These are phyloP conservation scores for Artemia sinica DNA, from an alignment of 2,888 invertebrate genomes.

Conservation along the genomic window DNA sequence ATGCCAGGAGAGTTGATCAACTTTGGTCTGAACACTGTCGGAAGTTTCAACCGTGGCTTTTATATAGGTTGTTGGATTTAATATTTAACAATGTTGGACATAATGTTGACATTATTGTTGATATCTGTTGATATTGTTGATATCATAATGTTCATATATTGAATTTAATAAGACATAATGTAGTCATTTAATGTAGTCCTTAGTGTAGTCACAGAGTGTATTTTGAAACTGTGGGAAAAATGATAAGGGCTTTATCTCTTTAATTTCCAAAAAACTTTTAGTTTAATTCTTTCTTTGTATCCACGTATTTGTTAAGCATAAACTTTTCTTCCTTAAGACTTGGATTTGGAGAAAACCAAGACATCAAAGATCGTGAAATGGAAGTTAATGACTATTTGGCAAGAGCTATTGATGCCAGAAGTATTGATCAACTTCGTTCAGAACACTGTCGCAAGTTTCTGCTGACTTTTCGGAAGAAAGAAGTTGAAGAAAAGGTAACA, in stretches of 20 bases:
- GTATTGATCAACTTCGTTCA: constrained; percentile 66
- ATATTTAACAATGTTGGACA: no score
- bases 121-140: no score
- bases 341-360: constrained; percentile 49
- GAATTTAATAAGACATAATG: no score
- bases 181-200: no score
- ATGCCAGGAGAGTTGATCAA: constrained; percentile 78
- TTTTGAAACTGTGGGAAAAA: no score
- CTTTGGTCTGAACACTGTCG: constrained; percentile 73
- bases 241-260: no score
- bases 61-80: not conserved
- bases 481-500: constrained; percentile 57
- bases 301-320: no score
- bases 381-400: constrained; percentile 91
- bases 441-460: constrained; percentile 74
- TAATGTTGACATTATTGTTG: no score
- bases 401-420: constrained; percentile 84
- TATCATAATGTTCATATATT: no score
- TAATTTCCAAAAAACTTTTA: no score
- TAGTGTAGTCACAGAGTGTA: no score
- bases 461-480: constrained; percentile 60
- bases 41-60: constrained; percentile 47
- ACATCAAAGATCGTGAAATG: constrained; percentile 53
- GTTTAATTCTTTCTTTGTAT: no score
- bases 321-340: constrained; percentile 37